Evolutionary conservation across 2,888 invertebrate species (phyloP), one percentile per base, ranked within the genome.

Genomic region (Eilema caniola): DNA sequence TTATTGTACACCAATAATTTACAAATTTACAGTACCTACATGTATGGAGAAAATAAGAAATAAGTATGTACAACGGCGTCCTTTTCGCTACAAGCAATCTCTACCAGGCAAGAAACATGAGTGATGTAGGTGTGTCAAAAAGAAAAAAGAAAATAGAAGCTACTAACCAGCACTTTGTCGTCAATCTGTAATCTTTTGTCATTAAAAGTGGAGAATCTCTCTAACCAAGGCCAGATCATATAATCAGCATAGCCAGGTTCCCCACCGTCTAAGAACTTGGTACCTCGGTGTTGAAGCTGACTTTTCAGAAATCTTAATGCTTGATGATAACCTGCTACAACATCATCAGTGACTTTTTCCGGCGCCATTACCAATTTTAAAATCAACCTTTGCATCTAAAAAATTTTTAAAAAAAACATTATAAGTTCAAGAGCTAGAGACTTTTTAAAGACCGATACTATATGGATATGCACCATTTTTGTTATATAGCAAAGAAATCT

Each of bases 151-250:
- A 61, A 23, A 53, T 33, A 56, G 0, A 60, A 25, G 24, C 4
- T 53, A 86, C 90, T 82, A 81, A 94, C 95, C 88, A 95, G 75
- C 56, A 86, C 33, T 24, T 94, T 93, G 75, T 90, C 89, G 63
- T 96, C 96, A 77, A 97, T 92, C 71, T 90, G 85, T 72, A 94
- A 91, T 56, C 92, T 92, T 14, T 95, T 95, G 24, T 96, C 94
- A 0, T 96, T 86, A 72, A 93, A 87, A 0, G 66, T 47, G 3
- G 96, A 94, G 0, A 97, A 85, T 81, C 97, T 94, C 89, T 98
- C 98, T 81, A 97, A 97, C 98, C 98, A 98, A 0, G 98, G 98
- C 98, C 98, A 98, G 80, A 98, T 97, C 97, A 98, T 98, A 81
- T 97, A 97, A 87, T 98, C 98, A 23, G 97, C 92, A 96, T 96